These are phyloP conservation scores for Melopsittacus undulatus DNA, from an alignment of 2,797 vertebrate genomes.

Conservation along the genomic window DNA sequence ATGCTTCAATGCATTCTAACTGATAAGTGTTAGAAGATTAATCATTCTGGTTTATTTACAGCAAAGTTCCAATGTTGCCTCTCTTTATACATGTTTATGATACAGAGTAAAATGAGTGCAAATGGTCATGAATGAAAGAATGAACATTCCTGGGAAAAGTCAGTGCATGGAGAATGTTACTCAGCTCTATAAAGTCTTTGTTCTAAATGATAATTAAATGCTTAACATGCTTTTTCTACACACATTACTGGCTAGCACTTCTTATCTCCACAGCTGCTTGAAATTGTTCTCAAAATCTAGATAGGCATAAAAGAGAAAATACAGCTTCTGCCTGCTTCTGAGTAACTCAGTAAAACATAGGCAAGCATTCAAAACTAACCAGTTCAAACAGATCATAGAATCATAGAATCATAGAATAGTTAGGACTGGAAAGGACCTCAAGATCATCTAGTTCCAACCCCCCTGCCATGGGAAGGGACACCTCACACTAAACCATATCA, in stretches of 20 bases:
- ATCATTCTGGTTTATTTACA: neutral
- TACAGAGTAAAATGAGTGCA: neutral
- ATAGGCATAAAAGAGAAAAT: conserved; percentile 33
- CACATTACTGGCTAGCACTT: neutral
- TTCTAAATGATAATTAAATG: conserved; percentile 41
- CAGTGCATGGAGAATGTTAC: neutral
- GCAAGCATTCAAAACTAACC: conserved; percentile 21
- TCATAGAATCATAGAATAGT: too few species aligned
- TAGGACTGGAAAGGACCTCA: too few species aligned
- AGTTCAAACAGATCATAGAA: conserved; percentile 52
- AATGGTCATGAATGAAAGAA: conserved; percentile 25
- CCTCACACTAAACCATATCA: too few species aligned
- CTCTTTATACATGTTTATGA: neutral
- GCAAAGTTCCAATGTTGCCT: neutral
- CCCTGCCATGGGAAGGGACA: too few species aligned
- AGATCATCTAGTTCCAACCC: too few species aligned
- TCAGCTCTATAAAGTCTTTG: neutral
- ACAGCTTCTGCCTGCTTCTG: conserved; percentile 1
- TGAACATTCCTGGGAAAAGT: neutral
- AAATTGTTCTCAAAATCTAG: conserved; percentile 44
- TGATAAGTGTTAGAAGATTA: neutral
- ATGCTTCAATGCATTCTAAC: conserved; percentile 1
- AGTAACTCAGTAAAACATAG: conserved; percentile 15
- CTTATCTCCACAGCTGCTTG: neutral
- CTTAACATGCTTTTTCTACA: conserved; percentile 25